phyloP scores from a whole-genome alignment of 64 coral and sea anemone genomes.

The Pocillopora damicornis region DNA sequence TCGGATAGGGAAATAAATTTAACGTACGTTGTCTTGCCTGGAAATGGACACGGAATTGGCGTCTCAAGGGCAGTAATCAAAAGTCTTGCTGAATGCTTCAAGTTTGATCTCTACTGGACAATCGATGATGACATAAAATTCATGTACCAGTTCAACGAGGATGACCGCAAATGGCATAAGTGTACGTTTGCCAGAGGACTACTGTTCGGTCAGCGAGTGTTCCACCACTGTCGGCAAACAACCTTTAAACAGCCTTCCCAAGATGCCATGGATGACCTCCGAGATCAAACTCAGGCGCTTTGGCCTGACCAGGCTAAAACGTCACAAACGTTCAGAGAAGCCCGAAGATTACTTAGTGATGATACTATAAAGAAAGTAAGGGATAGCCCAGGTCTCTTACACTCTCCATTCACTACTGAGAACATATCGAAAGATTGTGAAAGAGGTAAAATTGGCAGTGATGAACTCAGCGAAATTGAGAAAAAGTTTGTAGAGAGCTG shows the following conservation, averaged over 20 bases:
- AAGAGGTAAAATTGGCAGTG: too few relatives aligned
- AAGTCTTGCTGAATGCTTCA: slow-evolving; percentile 13
- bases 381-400: not conserved
- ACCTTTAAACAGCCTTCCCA: not conserved
- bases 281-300: not conserved
- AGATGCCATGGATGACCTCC: not conserved
- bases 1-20: not conserved
- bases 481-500: not conserved
- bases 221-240: slow-evolving; percentile 8
- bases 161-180: slow-evolving; percentile 11
- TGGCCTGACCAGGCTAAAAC: slow-evolving; percentile 7
- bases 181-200: slow-evolving; percentile 25
- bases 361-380: not conserved
- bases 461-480: not conserved
- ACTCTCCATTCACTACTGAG: not conserved
- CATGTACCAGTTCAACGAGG: slow-evolving; percentile 21
- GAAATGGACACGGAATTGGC: slow-evolving; percentile 33
- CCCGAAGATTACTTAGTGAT: not conserved
- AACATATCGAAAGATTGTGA: not conserved
- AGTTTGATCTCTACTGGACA: slow-evolving; percentile 25
- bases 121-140: slow-evolving; percentile 42
- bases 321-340: not conserved
- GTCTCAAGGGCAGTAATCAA: slow-evolving; percentile 27
- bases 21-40: slow-evolving; percentile 41
- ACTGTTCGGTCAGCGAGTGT: slow-evolving; percentile 29